These are phyloP conservation scores for Solenopsis fugax DNA, from an alignment of 1,140 invertebrate species.

Conservation along the genomic window DNA sequence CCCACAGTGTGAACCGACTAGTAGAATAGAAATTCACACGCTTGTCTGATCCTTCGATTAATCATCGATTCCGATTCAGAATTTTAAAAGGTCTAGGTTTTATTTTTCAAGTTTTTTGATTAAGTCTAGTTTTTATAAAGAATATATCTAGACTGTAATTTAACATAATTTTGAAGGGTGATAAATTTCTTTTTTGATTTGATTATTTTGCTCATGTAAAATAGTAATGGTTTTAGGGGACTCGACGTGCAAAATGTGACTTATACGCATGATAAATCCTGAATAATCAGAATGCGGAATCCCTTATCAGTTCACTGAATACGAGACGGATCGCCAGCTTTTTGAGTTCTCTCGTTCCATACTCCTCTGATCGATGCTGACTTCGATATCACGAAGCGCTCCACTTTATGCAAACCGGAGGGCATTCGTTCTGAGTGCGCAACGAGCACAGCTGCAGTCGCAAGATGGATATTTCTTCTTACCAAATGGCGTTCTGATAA, in stretches of 20 bases:
- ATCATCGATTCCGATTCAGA: neutral
- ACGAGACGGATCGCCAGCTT: neutral
- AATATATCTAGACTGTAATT: neutral
- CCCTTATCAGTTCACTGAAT: neutral
- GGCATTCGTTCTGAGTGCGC: conserved; percentile 8
- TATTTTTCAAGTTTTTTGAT: no score
- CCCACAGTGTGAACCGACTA: neutral
- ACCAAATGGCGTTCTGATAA: conserved; percentile 60
- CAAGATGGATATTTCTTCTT: conserved; percentile 52
- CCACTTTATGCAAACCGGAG: conserved; percentile 36
- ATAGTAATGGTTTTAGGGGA: neutral
- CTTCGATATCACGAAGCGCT: conserved; percentile 7
- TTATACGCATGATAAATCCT: neutral
- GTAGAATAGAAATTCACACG: conserved; percentile 20
- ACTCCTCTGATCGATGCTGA: conserved; percentile 36
- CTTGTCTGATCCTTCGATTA: neutral
- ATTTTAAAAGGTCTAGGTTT: neutral
- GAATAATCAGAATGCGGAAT: neutral
- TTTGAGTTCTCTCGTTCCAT: neutral
- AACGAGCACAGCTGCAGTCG: conserved; percentile 49
- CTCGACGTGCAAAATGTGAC: neutral
- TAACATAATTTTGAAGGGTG: neutral
- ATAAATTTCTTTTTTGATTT: neutral
- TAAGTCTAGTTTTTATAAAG: neutral
- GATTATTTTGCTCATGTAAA: neutral